Base-by-base conservation (phyloP, 2,113 vertebrate genomes). In the Festucalex cinctus region DNA sequence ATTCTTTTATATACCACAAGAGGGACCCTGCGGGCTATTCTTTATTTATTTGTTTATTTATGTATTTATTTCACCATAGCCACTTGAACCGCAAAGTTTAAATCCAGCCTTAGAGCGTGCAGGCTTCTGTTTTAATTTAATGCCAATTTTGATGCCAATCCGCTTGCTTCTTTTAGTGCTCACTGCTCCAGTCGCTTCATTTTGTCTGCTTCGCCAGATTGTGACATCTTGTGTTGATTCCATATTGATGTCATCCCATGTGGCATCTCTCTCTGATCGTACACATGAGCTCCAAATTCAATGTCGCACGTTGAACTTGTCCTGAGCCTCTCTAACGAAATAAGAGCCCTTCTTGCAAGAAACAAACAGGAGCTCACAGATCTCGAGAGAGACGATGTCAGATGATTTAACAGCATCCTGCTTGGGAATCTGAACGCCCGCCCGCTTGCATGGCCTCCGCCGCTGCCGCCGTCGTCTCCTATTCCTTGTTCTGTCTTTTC, bases 381-480 rank as follows among this genome's bases (percentile, higher is more conserved):
- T 43, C 26, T 44, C 44, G 74, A 70, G 76, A 80, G 71, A 66
- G 59, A 54, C 61, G 57, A 61, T 44, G 54, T 61, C 51, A 4
- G 48, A 51, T 51, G 48, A 22, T 51, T n/a, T 22, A 9, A 51
- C 48, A 3, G 48, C 48, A 51, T 51, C 20, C n/a, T 51, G 69
- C 57, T 9, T 28, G 6, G 26, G 24, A 57, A 44, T 46, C 51
- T 65, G 0, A 73, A 41, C 83, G 70, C 0, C 22, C 49, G 53
- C 32, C 53, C 59, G 0, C 74, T 43, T 84, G 80, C 81, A 78
- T 77, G 77, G 73, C 65, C 61, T n/a, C 14, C 63, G 6, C 65
- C 68, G 22, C 63, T 24, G n/a, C 61, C 36, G 19, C 9, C 58
- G 7, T 13, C 51, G 9, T 10, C 41, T 58, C 32, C 13, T 26